These are phyloP conservation scores for Alfaro cultratus DNA, from an alignment of 2,797 vertebrate species.

Conservation along the genomic window DNA sequence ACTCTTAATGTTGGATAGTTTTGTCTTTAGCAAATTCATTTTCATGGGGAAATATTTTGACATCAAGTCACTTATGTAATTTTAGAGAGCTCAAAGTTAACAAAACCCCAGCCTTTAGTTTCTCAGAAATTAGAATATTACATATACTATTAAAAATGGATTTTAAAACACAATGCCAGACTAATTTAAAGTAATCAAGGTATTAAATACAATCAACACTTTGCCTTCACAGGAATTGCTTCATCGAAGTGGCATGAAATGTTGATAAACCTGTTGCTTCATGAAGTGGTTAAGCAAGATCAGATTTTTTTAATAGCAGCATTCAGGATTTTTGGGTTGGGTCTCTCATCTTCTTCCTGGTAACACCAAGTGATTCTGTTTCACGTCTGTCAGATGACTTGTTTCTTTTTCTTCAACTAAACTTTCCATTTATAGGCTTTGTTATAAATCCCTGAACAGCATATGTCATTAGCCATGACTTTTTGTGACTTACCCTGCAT, in stretches of 20 bases:
- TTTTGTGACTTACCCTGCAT: background rate
- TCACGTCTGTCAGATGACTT: background rate
- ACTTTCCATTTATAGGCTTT: background rate
- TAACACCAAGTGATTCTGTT: background rate
- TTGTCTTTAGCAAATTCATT: background rate
- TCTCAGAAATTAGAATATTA: background rate
- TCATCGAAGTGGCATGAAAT: background rate
- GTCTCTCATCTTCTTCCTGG: background rate
- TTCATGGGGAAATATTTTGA: background rate
- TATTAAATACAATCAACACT: background rate
- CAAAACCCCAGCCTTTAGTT: background rate
- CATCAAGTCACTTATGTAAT: background rate
- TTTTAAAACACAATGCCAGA: background rate
- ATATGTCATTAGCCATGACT: background rate
- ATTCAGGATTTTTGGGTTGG: background rate
- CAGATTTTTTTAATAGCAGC: background rate
- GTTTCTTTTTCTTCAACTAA: background rate
- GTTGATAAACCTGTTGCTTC: background rate
- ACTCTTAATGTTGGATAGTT: background rate
- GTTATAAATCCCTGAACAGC: background rate
- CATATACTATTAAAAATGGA: background rate
- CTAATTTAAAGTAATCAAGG: background rate
- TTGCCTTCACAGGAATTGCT: background rate
- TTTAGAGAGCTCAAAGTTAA: background rate
- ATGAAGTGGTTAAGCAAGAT: background rate